phyloP scores from a whole-genome alignment of 1,140 invertebrate genomes.

The Platorchestia sp. region DNA sequence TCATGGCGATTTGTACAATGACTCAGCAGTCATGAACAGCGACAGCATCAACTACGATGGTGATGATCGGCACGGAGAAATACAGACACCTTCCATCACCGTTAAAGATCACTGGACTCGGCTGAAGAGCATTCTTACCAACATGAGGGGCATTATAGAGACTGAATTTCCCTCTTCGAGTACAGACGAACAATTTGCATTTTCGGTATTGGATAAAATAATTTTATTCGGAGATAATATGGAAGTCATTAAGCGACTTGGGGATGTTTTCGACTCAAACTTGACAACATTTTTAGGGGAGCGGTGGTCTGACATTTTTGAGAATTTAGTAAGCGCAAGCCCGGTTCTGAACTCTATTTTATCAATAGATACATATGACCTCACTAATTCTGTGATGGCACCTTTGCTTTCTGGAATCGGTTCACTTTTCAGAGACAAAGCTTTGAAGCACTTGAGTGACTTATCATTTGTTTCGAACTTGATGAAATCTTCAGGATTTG shows the following conservation, averaged over 20 bases:
- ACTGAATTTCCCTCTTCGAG: slow-evolving; percentile 12
- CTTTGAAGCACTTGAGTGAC: slow-evolving; percentile 1
- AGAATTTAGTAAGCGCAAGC: slow-evolving; percentile 27
- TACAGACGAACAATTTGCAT: not conserved
- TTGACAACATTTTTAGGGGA: not conserved
- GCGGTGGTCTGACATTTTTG: not conserved
- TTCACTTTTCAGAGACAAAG: slow-evolving; percentile 32
- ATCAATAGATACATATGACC: not conserved
- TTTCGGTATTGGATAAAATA: slow-evolving; percentile 31
- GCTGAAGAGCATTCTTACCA: slow-evolving; percentile 16
- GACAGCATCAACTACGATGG: not conserved
- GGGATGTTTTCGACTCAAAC: not conserved
- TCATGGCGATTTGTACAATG: not conserved
- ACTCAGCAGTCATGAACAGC: not conserved
- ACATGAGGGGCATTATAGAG: slow-evolving; percentile 21
- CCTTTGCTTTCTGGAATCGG: not conserved
- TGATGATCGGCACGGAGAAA: not conserved
- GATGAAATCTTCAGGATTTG: slow-evolving; percentile 35
- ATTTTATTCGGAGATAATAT: slow-evolving; percentile 35
- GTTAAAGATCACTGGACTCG: slow-evolving; percentile 26
- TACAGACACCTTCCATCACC: not conserved
- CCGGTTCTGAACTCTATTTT: slow-evolving; percentile 4
- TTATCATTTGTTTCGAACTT: slow-evolving; percentile 28
- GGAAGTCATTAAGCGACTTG: not conserved
- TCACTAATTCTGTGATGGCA: slow-evolving; percentile 1